These are phyloP conservation scores for Hiodon alosoides DNA, from an alignment of 2,113 vertebrate genomes.

Conservation along the genomic window DNA sequence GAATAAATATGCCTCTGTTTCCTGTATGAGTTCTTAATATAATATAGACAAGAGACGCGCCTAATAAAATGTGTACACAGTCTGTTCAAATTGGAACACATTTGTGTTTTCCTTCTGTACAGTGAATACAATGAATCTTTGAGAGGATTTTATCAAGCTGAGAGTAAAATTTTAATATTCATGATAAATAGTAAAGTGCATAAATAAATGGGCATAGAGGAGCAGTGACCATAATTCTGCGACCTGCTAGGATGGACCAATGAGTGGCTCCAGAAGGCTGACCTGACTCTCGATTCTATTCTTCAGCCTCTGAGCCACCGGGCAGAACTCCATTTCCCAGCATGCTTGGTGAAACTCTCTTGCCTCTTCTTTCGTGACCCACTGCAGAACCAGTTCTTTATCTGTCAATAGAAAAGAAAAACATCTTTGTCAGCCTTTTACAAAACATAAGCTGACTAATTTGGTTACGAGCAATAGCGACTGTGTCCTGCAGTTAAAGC, in stretches of 20 bases:
- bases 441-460: background rate
- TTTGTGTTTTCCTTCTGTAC: background rate
- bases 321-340: conserved; percentile 86
- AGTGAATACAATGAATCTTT: conserved; percentile 28
- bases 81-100: background rate
- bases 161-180: background rate
- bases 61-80: no score
- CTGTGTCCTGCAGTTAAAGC: background rate
- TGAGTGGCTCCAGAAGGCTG: conserved; percentile 39
- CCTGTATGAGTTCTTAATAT: no score
- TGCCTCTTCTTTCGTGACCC: conserved; percentile 50
- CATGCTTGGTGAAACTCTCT: conserved; percentile 64
- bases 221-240: background rate
- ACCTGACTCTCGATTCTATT: conserved; percentile 57
- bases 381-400: conserved; percentile 63
- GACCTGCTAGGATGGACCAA: conserved; percentile 33
- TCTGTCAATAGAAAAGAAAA: conserved; percentile 61
- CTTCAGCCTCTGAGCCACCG: conserved; percentile 77
- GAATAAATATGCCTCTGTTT: no score
- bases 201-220: background rate
- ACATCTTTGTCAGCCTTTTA: background rate
- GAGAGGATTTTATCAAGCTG: background rate
- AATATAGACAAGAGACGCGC: no score
- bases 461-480: background rate
- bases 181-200: conserved; percentile 25